Percentiles rank a stretch among this genome's conserved stretches.
These are phyloP conservation scores for Chorisops tibialis DNA, from an alignment of 2,888 invertebrate genomes.

Conservation along the genomic window DNA sequence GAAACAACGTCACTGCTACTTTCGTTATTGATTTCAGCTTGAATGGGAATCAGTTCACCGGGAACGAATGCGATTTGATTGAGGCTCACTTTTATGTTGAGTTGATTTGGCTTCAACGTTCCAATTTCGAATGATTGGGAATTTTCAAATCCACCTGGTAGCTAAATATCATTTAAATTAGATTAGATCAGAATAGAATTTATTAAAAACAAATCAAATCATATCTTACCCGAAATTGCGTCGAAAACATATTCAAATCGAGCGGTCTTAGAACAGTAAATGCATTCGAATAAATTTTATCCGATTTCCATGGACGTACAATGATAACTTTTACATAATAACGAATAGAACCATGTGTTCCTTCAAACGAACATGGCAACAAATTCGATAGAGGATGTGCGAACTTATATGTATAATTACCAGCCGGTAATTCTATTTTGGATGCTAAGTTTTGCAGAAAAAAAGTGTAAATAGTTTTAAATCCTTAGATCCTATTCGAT, in stretches of 20 bases:
- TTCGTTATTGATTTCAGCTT: slow-evolving; percentile 70
- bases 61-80: slow-evolving; percentile 74
- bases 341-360: slow-evolving; percentile 70
- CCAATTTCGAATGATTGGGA: slow-evolving; percentile 55
- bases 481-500: neutral
- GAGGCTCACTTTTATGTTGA: slow-evolving; percentile 64
- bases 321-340: slow-evolving; percentile 75
- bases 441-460: slow-evolving; percentile 52
- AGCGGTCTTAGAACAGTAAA: slow-evolving; percentile 79
- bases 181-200: too few relatives aligned
- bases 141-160: slow-evolving; percentile 64
- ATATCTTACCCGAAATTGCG: slow-evolving; percentile 58
- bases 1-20: slow-evolving; percentile 65
- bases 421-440: slow-evolving; percentile 68
- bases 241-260: slow-evolving; percentile 74
- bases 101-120: slow-evolving; percentile 66
- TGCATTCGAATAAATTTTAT: slow-evolving; percentile 75
- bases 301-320: slow-evolving; percentile 79
- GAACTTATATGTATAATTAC: slow-evolving; percentile 72
- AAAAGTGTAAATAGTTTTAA: too few relatives aligned
- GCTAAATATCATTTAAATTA: slow-evolving; percentile 53
- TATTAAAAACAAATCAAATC: neutral
- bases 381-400: slow-evolving; percentile 66
- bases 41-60: slow-evolving; percentile 70
- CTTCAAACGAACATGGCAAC: slow-evolving; percentile 77